Percentiles rank a stretch among this genome's conserved stretches.
Evolutionary conservation across 2,113 vertebrate species (phyloP).

Genomic region (Archocentrus centrarchus): DNA sequence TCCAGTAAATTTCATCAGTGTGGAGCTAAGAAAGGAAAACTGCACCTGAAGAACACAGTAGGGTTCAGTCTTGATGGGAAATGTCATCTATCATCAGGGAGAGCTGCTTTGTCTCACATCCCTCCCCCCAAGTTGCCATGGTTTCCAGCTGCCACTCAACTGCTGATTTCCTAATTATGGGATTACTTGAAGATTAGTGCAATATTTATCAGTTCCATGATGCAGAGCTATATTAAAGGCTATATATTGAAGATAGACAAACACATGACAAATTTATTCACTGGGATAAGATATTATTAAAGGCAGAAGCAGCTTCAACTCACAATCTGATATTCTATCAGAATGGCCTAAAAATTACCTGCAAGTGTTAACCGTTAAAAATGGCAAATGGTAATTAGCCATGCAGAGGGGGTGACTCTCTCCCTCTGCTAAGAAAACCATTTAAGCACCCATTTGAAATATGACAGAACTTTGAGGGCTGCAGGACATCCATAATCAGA

Average conservation of each 20-base stretch:
- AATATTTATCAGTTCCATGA: background rate
- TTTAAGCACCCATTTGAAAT: background rate
- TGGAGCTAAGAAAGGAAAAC: background rate
- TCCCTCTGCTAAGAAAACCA: background rate
- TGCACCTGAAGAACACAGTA: conserved; percentile 22
- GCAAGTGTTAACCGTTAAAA: no score
- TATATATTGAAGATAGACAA: background rate
- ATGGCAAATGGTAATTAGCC: no score
- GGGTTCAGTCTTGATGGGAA: conserved; percentile 42
- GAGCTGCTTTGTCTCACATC: conserved; percentile 29
- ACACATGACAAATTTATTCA: background rate
- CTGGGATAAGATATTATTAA: no score
- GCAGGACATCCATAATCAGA: background rate
- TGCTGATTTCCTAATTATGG: conserved; percentile 52
- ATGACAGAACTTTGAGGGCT: background rate
- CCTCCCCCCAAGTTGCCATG: conserved; percentile 55
- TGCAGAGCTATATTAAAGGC: background rate
- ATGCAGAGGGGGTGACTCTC: no score
- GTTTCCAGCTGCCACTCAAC: conserved; percentile 69
- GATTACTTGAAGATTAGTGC: conserved; percentile 7
- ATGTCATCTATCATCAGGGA: conserved; percentile 58
- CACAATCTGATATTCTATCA: no score
- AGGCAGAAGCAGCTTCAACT: no score
- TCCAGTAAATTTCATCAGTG: background rate
- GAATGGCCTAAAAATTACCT: no score